phyloP scores from a whole-genome alignment of 2,797 vertebrate species.

The Pseudochaenichthys georgianus region DNA sequence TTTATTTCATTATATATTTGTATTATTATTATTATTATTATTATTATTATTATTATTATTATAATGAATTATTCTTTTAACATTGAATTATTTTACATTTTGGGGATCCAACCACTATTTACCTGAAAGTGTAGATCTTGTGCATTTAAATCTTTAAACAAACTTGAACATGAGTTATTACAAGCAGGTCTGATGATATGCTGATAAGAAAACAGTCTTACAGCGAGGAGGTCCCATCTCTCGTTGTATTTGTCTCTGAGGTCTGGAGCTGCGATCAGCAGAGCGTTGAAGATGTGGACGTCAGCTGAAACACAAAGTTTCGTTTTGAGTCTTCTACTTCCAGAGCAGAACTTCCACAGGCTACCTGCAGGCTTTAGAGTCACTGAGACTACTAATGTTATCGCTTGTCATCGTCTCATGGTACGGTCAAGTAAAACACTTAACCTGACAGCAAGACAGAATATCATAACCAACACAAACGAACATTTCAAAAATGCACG shows the following conservation, averaged over 20 bases:
- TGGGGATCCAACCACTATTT: no score
- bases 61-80: no score
- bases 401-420: neutral
- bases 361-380: neutral
- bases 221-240: conserved; percentile 85
- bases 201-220: conserved; percentile 73
- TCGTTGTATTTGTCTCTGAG: conserved; percentile 79
- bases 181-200: neutral
- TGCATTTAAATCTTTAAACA: no score
- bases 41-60: no score
- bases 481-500: no score
- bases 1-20: neutral
- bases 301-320: conserved; percentile 83
- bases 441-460: neutral
- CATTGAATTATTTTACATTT: no score
- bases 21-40: neutral
- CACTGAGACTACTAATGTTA: neutral
- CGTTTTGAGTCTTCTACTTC: neutral
- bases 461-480: neutral
- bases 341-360: neutral
- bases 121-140: no score
- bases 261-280: conserved; percentile 84
- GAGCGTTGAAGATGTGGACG: conserved; percentile 90
- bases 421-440: neutral
- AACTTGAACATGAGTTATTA: no score